Evolutionary conservation across 2,797 vertebrate genomes (phyloP), one percentile per base, ranked within the genome.

Genomic region (Lindbergichthys nudifrons): DNA sequence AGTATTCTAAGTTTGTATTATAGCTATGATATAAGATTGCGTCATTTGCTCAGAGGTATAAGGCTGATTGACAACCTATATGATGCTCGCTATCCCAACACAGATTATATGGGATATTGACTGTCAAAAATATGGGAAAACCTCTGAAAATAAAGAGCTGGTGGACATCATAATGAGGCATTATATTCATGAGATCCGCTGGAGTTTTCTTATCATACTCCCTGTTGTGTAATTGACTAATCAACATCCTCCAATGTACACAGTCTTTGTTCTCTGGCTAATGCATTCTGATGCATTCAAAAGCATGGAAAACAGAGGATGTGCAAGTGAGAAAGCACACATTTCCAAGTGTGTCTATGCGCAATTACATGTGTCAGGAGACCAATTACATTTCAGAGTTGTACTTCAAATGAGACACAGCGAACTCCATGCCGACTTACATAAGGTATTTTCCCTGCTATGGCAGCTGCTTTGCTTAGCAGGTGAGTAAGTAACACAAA

Each of bases 241-340:
- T 92, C 89, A 90, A 85, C 86, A 85, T 83, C 87, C 83, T 85
- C 86, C 75, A 72, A 85, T 79, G 81, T 80, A 84, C 75, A 65
- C 75, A 62, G 77, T 84, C 90, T 92, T 92, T 91, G 89, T 92
- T 92, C 87, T 91, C 64, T 30, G 50, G 65, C 61, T 90, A 85
- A 91, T 85, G 73, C 67, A 87, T 90, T 89, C 84, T 86, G 91
- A 90, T 80, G 60, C 73, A 86, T 91, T 93, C 89, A 92, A 92
- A 93, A 89, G 75, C 80, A 87, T 79, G 71, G 77, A 79, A 90
- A 93, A 84, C 86, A 81, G 69, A 63, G 60, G 56, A 36, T 41
- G 79, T 60, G 83, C 59, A 52, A 69, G 66, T 36, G 53, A 80
- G 82, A 48, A 46, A 56, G 63, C 9, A 19, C 64, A 71, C 52